These are phyloP conservation scores for Beroe forskalii DNA, from an alignment of 37 sponge, comb jelly and placozoan genomes.

Conservation along the genomic window DNA sequence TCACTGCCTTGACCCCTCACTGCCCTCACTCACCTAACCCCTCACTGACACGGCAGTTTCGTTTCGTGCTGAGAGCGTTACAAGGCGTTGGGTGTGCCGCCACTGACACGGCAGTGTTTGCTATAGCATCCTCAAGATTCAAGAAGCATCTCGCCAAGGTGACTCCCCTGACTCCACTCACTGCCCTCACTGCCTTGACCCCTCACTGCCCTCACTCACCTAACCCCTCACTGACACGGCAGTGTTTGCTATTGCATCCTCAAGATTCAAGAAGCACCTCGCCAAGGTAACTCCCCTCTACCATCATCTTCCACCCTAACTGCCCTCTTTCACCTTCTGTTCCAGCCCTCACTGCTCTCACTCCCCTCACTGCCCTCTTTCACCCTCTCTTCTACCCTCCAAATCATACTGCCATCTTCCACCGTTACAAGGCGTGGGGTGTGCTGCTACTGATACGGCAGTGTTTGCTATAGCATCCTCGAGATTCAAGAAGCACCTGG, in stretches of 20 bases:
- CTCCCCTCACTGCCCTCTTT: neutral
- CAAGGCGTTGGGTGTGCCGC: slow-evolving; percentile 58
- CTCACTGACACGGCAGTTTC: no score
- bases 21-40: no score
- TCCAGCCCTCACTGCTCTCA: neutral
- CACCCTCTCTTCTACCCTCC: neutral
- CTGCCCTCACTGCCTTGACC: no score
- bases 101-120: slow-evolving; percentile 49
- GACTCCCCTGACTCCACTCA: no score
- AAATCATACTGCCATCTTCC: no score
- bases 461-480: slow-evolving; percentile 41
- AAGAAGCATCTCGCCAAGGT: slow-evolving; percentile 44
- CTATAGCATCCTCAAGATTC: slow-evolving; percentile 25
- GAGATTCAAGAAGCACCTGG: slow-evolving; percentile 20
- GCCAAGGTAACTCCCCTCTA: no score
- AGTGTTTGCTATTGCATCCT: slow-evolving; percentile 28
- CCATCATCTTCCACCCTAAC: no score
- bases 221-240: no score
- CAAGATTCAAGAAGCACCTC: slow-evolving; percentile 23
- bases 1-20: no score
- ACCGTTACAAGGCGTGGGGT: slow-evolving; percentile 39
- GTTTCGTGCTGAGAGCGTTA: slow-evolving; percentile 43
- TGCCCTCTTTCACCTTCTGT: no score
- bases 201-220: no score
- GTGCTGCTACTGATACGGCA: slow-evolving; percentile 54